phyloP scores from a whole-genome alignment of 2,113 vertebrate species.

The Polyodon spathula region DNA sequence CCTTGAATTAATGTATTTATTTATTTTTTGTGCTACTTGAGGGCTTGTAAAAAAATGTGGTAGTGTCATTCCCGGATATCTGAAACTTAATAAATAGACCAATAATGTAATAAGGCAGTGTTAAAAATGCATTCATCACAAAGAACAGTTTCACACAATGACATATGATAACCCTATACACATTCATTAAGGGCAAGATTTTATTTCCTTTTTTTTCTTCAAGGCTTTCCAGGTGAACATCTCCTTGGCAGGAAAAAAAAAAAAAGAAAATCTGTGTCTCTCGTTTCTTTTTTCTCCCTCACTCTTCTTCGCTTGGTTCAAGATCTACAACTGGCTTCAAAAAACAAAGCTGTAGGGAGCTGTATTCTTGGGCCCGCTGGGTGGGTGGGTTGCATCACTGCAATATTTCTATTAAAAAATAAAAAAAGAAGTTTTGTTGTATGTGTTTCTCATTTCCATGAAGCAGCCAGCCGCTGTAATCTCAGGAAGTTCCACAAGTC shows the following conservation, averaged over 20 bases:
- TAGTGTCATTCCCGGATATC: constrained; percentile 55
- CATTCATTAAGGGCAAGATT: constrained; percentile 70
- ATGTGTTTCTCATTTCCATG: constrained; percentile 8
- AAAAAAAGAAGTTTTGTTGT: constrained; percentile 32
- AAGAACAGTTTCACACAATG: constrained; percentile 61
- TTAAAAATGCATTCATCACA: constrained; percentile 75
- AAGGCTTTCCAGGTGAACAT: constrained; percentile 80
- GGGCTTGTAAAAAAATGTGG: constrained; percentile 38
- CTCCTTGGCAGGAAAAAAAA: constrained; percentile 64
- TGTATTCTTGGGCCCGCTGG: constrained; percentile 30
- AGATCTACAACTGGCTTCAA: constrained; percentile 58
- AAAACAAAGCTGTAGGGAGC: constrained; percentile 53
- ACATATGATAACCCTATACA: constrained; percentile 68
- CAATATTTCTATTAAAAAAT: constrained; percentile 48
- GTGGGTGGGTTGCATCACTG: constrained; percentile 52
- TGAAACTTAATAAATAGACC: constrained; percentile 86
- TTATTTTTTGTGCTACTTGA: constrained; percentile 11
- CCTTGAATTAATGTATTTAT: too few species aligned
- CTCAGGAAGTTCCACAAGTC: constrained; percentile 81
- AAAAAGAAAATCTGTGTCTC: constrained; percentile 31
- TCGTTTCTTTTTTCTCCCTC: constrained; percentile 29
- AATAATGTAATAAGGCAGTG: constrained; percentile 86
- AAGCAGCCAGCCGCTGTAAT: constrained; percentile 55
- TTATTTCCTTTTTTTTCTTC: constrained; percentile 58
- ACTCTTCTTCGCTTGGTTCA: constrained; percentile 39